Percentiles rank a stretch among this genome's conserved stretches.
Evolutionary conservation across 2,888 invertebrate genomes (phyloP).

Genomic region (Phania funesta): DNA sequence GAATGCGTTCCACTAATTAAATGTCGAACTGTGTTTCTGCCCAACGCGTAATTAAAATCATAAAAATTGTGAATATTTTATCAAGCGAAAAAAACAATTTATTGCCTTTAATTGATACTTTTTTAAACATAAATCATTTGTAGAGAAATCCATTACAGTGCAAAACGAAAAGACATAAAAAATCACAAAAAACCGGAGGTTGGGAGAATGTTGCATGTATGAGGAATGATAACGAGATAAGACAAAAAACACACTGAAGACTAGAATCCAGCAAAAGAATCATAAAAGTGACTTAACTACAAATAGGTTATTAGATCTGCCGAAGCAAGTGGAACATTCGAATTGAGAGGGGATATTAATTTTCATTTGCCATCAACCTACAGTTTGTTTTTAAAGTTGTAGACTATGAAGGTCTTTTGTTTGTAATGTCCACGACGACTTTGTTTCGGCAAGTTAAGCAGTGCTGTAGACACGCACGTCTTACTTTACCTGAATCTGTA

Average conservation of each 20-base stretch:
- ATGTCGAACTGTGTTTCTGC: neutral
- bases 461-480: too few relatives aligned
- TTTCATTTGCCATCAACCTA: too few relatives aligned
- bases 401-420: too few relatives aligned
- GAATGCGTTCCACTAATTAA: constrained; percentile 37
- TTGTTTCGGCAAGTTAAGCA: too few relatives aligned
- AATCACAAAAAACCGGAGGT: neutral
- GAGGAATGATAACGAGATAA: neutral
- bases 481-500: too few relatives aligned
- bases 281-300: too few relatives aligned
- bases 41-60: constrained; percentile 44
- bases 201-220: neutral
- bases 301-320: too few relatives aligned
- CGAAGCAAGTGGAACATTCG: too few relatives aligned
- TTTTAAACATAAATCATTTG: constrained; percentile 27
- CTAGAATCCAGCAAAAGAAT: constrained; percentile 10
- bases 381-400: too few relatives aligned
- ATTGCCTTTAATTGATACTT: constrained; percentile 27
- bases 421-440: too few relatives aligned
- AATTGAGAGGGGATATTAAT: too few relatives aligned
- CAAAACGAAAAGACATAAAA: neutral
- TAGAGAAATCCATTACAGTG: constrained; percentile 10
- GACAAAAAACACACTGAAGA: neutral
- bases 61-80: constrained; percentile 27
- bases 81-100: neutral